Evolutionary conservation across 2,888 invertebrate species (phyloP), one percentile per base, ranked within the genome.

Genomic region (Agrotis puta): DNA sequence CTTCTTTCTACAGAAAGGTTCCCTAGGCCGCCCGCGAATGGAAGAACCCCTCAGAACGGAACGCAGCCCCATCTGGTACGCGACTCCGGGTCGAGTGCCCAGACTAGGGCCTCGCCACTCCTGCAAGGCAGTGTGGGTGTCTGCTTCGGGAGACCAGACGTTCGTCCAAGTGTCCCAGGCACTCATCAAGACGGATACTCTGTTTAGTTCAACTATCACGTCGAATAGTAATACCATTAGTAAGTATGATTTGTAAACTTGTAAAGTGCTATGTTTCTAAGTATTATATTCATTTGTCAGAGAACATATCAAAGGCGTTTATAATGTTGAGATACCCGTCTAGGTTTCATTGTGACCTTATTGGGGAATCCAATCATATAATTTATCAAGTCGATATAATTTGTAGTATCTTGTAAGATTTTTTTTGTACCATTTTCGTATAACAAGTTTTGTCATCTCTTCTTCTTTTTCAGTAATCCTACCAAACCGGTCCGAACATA

Each of bases 81-180:
- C 98, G 39, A 97, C 97, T 68, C 98, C 99, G 1, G 97, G 97
- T 7, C 94, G 97, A 3, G 97, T 99, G 45, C 97, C 98, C 0
- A 97, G 98, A 64, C 97, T 98, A 57, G 99, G 99, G 0, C 98
- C 98, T 0, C 97, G 98, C 70, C 97, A 98, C 94, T 98, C 99
- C 0, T 97, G 98, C 83, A 97, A 98, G 86, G 99, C 99, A 0
- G 98, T 98, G 0, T 99, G 99, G 99, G 97, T 99, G 20, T 98
- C 98, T 1, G 99, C 99, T 6, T 98, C 98, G n/a, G 99, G 99
- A 0, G 99, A 99, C 95, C 98, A 99, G 93, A 99, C 99, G 2
- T 99, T 98, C 90, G 97, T 99, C 62, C 98, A 98, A 92, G 97
- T 99, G 66, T 99, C 99, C 83, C 99, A 99, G 92, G 98, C 98